Conservation (phyloP, 2,888 invertebrate genomes). For the Nymphalis c-album region DNA sequence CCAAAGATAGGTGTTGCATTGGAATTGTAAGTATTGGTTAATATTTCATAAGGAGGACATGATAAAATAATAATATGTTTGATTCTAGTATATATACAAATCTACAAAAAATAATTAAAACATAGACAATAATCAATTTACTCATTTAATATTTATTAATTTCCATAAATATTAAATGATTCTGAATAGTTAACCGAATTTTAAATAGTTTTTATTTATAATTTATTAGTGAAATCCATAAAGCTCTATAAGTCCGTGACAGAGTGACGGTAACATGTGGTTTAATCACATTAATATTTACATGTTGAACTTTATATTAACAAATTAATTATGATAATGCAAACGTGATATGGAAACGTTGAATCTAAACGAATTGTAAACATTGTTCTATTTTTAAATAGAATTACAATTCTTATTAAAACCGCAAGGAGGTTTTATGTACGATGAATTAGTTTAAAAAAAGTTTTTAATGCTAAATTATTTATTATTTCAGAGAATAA, state of each 20-base stretch:
- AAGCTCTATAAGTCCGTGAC: background rate
- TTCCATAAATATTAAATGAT: background rate
- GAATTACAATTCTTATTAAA: too few species aligned
- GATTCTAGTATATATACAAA: too few species aligned
- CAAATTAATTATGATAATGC: background rate
- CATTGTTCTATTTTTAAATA: too few species aligned
- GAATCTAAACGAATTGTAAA: background rate
- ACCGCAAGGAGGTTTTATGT: too few species aligned
- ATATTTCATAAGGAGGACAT: too few species aligned
- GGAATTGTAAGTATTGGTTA: too few species aligned
- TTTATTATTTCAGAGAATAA: too few species aligned
- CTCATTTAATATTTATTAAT: background rate
- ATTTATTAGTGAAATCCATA: background rate
- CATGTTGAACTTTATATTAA: background rate
- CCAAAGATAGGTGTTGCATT: too few species aligned
- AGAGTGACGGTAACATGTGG: background rate
- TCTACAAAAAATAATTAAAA: too few species aligned
- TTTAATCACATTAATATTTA: conserved; percentile 8
- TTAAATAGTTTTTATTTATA: background rate
- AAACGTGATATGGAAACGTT: background rate
- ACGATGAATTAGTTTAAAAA: too few species aligned
- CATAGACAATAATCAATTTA: background rate
- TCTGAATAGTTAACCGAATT: conserved; percentile 6
- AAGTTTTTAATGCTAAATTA: too few species aligned
- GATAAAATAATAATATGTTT: too few species aligned